phyloP scores from a whole-genome alignment of 1,140 invertebrate genomes.

The Callitettix versicolor region DNA sequence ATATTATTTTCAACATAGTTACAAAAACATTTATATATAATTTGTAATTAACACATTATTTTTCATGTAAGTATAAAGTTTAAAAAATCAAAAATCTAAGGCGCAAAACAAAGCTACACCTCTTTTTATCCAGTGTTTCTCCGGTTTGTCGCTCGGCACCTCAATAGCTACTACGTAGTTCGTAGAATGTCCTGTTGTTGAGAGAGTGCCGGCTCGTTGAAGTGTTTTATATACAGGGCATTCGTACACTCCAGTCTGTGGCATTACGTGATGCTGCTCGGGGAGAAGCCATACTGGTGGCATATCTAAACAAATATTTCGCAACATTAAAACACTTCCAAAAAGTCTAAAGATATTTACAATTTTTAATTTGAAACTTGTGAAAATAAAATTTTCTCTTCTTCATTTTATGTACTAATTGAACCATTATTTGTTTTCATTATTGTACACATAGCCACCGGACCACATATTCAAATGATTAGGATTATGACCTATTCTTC shows the following conservation, averaged over 20 bases:
- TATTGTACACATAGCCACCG: too few species aligned
- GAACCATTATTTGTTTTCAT: too few species aligned
- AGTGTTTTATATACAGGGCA: slow-evolving; percentile 70
- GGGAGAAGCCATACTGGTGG: slow-evolving; percentile 47
- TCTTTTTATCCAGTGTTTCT: slow-evolving; percentile 65
- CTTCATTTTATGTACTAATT: not conserved
- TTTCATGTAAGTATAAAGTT: too few species aligned
- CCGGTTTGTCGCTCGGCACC: slow-evolving; percentile 45
- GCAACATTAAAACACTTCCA: not conserved
- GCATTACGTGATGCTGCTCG: slow-evolving; percentile 38
- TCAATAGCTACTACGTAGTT: slow-evolving; percentile 66
- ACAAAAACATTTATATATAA: too few species aligned
- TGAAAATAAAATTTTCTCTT: not conserved
- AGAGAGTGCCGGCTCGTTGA: slow-evolving; percentile 51
- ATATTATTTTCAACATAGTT: too few species aligned
- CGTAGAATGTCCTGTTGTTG: slow-evolving; percentile 70
- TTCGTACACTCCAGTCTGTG: slow-evolving; percentile 40
- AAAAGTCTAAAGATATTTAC: slow-evolving; percentile 1
- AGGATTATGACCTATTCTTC: too few species aligned
- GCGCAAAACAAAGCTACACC: slow-evolving; percentile 68
- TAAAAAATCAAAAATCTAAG: slow-evolving; percentile 48
- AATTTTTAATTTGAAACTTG: not conserved
- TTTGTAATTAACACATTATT: too few species aligned
- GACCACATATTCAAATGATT: too few species aligned
- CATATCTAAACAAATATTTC: slow-evolving; percentile 40